A percentile compares a stretch with the other conserved stretches of the same genome.
Conservation (phyloP, 1,140 invertebrate genomes). For the Harlomillsia oculata region DNA sequence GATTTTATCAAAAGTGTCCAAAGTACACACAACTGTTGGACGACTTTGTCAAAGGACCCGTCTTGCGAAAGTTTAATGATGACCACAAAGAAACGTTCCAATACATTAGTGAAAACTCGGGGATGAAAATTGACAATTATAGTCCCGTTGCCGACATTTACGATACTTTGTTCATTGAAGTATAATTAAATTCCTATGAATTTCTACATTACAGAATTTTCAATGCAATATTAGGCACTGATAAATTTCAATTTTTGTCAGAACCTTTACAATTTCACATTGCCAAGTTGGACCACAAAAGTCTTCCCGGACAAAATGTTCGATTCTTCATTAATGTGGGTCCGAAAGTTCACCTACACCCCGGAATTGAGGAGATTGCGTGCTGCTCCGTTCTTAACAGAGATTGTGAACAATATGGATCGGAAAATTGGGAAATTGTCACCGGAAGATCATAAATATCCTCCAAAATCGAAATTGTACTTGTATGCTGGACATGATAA, state of each 20-base stretch:
- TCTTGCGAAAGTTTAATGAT: constrained; percentile 40
- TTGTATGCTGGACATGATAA: constrained; percentile 43
- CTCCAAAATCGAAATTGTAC: constrained; percentile 32
- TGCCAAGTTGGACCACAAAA: constrained; percentile 61
- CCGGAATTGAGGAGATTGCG: constrained; percentile 58
- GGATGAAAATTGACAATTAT: constrained; percentile 52
- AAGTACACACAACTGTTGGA: constrained; percentile 4
- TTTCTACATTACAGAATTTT: neutral
- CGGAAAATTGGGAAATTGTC: neutral
- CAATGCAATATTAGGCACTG: neutral
- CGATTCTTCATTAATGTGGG: constrained; percentile 37
- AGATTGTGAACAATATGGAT: constrained; percentile 36
- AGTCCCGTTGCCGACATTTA: constrained; percentile 63
- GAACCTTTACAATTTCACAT: constrained; percentile 52
- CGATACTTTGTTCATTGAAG: constrained; percentile 61
- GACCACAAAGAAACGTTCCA: constrained; percentile 52
- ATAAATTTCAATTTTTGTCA: constrained; percentile 28
- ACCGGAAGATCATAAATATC: constrained; percentile 8
- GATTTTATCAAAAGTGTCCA: constrained; percentile 6
- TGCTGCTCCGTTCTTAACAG: constrained; percentile 47
- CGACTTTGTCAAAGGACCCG: neutral
- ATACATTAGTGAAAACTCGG: constrained; percentile 54
- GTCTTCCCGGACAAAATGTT: constrained; percentile 41
- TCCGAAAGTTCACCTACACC: constrained; percentile 59
- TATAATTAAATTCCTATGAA: constrained; percentile 20